These are phyloP conservation scores for Clostera curtula DNA, from an alignment of 2,888 invertebrate species.

Conservation along the genomic window DNA sequence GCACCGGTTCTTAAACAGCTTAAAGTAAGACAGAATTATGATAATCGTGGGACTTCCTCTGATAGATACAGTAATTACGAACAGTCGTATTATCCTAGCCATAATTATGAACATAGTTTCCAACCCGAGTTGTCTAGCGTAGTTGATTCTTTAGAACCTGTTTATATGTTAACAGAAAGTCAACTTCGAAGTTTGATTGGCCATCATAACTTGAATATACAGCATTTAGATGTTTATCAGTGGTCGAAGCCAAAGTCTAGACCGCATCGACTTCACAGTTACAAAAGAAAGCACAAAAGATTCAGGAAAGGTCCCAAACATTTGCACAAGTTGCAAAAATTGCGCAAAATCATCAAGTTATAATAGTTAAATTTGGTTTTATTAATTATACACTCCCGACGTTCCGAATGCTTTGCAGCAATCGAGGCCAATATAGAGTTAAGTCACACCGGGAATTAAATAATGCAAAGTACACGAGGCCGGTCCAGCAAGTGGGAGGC, in stretches of 20 bases:
- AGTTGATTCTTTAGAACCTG: conserved; percentile 39
- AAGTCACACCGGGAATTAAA: too few species aligned
- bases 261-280: conserved; percentile 33
- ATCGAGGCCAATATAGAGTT: too few species aligned
- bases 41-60: conserved; percentile 8
- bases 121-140: conserved; percentile 11
- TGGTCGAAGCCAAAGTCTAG: conserved; percentile 22
- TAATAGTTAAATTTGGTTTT: background rate
- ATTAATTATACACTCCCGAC: background rate
- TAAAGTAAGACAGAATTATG: conserved; percentile 4
- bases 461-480: too few species aligned
- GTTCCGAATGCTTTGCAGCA: background rate
- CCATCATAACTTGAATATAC: conserved; percentile 52
- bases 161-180: conserved; percentile 55
- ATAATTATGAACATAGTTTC: conserved; percentile 5
- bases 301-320: conserved; percentile 10
- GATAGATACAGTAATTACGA: conserved; percentile 11
- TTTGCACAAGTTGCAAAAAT: conserved; percentile 10
- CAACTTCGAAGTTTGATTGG: conserved; percentile 53
- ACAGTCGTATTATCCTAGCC: conserved; percentile 12
- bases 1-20: conserved; percentile 2
- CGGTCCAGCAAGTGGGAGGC: too few species aligned
- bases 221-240: conserved; percentile 54
- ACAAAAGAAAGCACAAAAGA: conserved; percentile 29
- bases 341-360: conserved; percentile 9